Base-by-base conservation (phyloP, 2,797 vertebrate genomes). In the Nyctibius grandis region DNA sequence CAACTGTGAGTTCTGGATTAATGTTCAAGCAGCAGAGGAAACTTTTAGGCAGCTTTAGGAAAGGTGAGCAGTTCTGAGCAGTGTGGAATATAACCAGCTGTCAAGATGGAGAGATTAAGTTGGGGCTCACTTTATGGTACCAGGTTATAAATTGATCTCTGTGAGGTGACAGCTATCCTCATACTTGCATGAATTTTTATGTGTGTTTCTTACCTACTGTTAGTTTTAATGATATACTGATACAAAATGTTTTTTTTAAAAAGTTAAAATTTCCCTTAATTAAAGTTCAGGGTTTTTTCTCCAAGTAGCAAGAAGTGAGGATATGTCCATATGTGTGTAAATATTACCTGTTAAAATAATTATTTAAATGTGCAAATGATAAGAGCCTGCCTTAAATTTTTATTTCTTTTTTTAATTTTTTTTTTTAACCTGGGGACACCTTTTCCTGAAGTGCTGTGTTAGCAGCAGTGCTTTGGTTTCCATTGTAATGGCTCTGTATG, bases 31-130 rank as follows among this genome's bases (percentile, higher is more conserved):
- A 88, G 60, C 78, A 83, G 57, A 73, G 42, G 36, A 91, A 63
- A 69, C 68, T 94, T 91, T 91, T 83, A 74, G 81, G 45, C 36
- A 73, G 36, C 34, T 76, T 73, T 72, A 64, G 61, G 61, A 85
- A 83, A 77, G 65, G 69, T 92, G 74, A 89, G 64, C 64, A 77
- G 42, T 88, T 95, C 92, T 50, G 36, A 91, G 59, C 69, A 22
- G 16, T 16, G 28, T 83, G 57, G 78, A 75, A 50, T 74, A 69
- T 60, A 92, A 59, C 56, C 84, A 85, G 42, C 63, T 56, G 48
- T 64, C 81, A 93, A 74, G 64, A 38, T 19, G 15, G 45, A 75
- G 70, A 56, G 44, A 23, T 65, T n/a, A 63, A 92, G 64, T 42
- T 42, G 26, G 29, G 13, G 5, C 26, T 89, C 0, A 1, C 31